A percentile compares a stretch with the other conserved stretches of the same genome.
These are phyloP conservation scores for Procavia capensis DNA, from an alignment of 2,113 vertebrate genomes.

Conservation along the genomic window DNA sequence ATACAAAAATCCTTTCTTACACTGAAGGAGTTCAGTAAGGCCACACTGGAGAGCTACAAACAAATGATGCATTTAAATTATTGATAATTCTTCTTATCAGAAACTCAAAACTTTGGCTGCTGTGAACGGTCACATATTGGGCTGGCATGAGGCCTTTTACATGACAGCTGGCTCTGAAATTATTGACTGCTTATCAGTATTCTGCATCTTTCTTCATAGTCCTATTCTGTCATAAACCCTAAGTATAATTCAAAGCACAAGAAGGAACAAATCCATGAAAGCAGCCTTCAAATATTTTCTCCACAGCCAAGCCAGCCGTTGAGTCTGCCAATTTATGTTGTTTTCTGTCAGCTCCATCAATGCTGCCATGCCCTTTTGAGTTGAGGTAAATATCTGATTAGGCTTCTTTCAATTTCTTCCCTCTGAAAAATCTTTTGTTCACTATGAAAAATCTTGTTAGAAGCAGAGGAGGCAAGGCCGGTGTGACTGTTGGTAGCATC, in stretches of 20 bases:
- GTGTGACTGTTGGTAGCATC: background rate
- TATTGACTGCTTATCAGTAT: background rate
- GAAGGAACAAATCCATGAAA: background rate
- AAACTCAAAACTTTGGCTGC: background rate
- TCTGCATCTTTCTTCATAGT: background rate
- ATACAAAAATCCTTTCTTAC: background rate
- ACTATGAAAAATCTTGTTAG: slow-evolving; percentile 6
- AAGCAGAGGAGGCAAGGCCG: background rate
- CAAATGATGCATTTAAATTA: accelerated
- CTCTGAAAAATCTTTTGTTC: background rate
- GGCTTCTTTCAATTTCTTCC: background rate
- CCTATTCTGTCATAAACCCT: background rate
- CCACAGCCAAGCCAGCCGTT: no score
- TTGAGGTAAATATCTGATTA: background rate
- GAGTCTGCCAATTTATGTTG: background rate
- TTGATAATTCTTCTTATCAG: background rate
- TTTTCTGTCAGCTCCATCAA: background rate
- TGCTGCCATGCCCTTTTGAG: background rate
- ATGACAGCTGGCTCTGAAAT: background rate
- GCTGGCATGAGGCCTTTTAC: slow-evolving; percentile 7
- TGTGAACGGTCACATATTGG: background rate
- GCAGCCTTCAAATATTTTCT: background rate
- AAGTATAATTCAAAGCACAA: background rate
- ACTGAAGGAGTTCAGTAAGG: background rate
- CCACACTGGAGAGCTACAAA: background rate